Evolutionary conservation across 1,140 invertebrate genomes (phyloP).

Genomic region (Lysiphlebus fabarum): DNA sequence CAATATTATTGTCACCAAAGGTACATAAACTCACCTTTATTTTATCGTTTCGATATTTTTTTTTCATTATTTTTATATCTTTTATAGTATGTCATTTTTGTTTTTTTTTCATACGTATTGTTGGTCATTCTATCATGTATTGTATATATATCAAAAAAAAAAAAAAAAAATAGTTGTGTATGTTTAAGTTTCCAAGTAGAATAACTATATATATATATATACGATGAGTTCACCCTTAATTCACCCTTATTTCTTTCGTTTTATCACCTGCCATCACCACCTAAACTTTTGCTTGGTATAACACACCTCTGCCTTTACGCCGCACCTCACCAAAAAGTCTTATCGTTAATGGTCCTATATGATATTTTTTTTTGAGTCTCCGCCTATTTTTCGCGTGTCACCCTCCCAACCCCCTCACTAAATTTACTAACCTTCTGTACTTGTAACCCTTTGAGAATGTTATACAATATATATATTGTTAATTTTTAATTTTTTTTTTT

Average conservation of each 20-base stretch:
- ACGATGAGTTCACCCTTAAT: conserved; percentile 34
- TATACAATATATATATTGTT: conserved; percentile 18
- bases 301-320: conserved; percentile 20
- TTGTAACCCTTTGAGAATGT: conserved; percentile 23
- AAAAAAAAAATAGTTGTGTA: not conserved
- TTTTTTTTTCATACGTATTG: not conserved
- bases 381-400: conserved; percentile 55
- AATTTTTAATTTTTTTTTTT: not conserved
- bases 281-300: conserved; percentile 28
- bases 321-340: conserved; percentile 42
- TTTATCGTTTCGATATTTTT: conserved; percentile 24
- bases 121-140: not conserved
- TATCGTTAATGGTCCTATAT: conserved; percentile 55
- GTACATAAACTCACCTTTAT: conserved; percentile 34
- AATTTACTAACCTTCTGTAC: too few relatives aligned
- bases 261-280: conserved; percentile 51
- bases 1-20: conserved; percentile 22
- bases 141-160: too few relatives aligned
- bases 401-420: conserved; percentile 29
- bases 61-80: not conserved
- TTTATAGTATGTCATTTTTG: not conserved
- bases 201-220: too few relatives aligned
- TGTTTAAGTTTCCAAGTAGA: conserved; percentile 2
- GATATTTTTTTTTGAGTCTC: conserved; percentile 56
- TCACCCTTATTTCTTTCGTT: conserved; percentile 41